Evolutionary conservation across 2,888 invertebrate species (phyloP).

Genomic region (Entomobrya multifasciata): DNA sequence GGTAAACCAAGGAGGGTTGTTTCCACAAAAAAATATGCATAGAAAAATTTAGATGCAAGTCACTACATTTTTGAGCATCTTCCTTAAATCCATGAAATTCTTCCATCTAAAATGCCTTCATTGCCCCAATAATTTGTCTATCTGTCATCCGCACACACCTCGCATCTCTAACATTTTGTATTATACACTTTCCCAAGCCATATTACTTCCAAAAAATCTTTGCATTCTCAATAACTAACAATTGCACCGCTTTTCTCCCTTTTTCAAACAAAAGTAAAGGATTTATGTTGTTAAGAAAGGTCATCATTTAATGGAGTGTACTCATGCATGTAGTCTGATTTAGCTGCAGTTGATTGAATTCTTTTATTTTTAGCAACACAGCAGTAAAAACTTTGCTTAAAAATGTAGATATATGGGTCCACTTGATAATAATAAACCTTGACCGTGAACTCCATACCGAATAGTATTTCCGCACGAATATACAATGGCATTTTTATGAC

Average conservation of each 20-base stretch:
- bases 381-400: constrained; percentile 14
- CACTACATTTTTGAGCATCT: not conserved
- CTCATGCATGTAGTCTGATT: constrained; percentile 21
- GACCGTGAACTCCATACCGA: constrained; percentile 42
- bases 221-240: no score
- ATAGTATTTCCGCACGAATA: constrained; percentile 38
- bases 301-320: constrained; percentile 33
- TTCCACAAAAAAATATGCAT: not conserved
- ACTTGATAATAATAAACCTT: constrained; percentile 36
- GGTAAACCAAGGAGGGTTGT: constrained; percentile 54
- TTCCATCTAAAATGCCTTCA: not conserved
- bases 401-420: constrained; percentile 10
- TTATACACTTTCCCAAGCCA: not conserved
- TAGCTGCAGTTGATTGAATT: constrained; percentile 9
- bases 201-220: no score
- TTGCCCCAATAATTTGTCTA: not conserved
- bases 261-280: not conserved
- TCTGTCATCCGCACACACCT: not conserved
- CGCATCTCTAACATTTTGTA: not conserved
- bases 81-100: not conserved
- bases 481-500: constrained; percentile 4
- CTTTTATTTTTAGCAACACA: constrained; percentile 24
- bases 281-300: constrained; percentile 15
- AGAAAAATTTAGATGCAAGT: constrained; percentile 20
- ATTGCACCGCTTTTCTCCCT: not conserved